These are phyloP conservation scores for Anarrhichthys ocellatus DNA, from an alignment of 2,113 vertebrate species.

Conservation along the genomic window DNA sequence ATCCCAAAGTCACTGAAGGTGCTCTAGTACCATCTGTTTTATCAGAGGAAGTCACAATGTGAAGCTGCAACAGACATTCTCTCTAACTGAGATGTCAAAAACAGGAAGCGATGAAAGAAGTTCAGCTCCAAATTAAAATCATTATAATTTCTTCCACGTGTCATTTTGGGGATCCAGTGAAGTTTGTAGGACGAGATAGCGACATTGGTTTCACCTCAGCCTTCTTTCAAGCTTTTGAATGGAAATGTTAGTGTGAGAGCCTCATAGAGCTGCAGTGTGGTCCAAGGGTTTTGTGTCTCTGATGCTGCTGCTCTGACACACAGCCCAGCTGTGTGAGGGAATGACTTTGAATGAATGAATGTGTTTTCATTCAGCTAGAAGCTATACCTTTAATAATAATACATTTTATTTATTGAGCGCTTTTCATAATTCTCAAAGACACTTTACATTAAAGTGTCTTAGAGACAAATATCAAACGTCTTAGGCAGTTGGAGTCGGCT, in stretches of 20 bases:
- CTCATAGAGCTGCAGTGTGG: not conserved
- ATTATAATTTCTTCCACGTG: conserved; percentile 2
- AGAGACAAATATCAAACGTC: not conserved
- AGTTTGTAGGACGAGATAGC: not conserved
- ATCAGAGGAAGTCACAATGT: conserved; percentile 20
- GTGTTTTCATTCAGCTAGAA: not conserved
- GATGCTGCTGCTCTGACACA: not conserved
- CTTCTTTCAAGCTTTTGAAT: not conserved
- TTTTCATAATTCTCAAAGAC: too few relatives aligned
- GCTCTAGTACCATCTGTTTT: conserved; percentile 27
- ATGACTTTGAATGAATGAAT: conserved; percentile 3
- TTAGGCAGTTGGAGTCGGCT: not conserved
- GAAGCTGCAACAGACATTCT: conserved; percentile 23
- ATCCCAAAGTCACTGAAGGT: not conserved
- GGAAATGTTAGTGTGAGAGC: not conserved
- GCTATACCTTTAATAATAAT: not conserved
- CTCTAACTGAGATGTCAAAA: not conserved
- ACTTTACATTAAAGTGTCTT: too few relatives aligned
- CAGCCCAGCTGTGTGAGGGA: not conserved
- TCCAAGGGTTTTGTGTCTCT: not conserved
- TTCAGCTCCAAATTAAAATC: conserved; percentile 14
- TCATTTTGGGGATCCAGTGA: not conserved
- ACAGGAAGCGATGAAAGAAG: conserved; percentile 1
- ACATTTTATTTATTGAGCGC: too few relatives aligned
- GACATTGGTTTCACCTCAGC: not conserved